Base-by-base conservation (phyloP, 2,888 invertebrate genomes). In the Exephanes ischioxanthus region DNA sequence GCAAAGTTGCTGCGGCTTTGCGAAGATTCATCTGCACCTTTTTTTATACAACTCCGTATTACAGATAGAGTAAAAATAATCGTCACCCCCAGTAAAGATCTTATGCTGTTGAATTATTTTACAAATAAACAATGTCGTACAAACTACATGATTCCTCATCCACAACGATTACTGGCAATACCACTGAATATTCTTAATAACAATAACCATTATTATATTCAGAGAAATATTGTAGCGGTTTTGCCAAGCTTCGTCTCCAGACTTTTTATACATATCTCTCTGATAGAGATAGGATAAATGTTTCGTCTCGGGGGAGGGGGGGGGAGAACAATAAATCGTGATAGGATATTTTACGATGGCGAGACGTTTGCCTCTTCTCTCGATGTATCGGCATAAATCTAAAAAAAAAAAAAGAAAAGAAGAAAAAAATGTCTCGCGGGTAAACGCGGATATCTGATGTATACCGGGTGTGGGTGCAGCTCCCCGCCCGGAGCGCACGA, bases 381-480 rank as follows among this genome's bases (percentile, higher is more conserved):
- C 79, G 76, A 80, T 45, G 80, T 87, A 87, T 88, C 83, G 91
- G 90, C 89, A 91, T 92, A 92, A 92, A 91, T 92, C 91, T 90
- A 77, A 80, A 80, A 53, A 19, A 53, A 53, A 53, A 53, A 2
- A 26, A 55, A 11, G n/a, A 55, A 0, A 22, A 55, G 19, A 26
- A 48, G 0, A 16, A 51, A 53, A 53, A 14, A 30, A 61, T 11
- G 77, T 84, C 84, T 67, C 84, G 58, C 55, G 51, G 84, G 84
- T 76, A 66, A 63, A 72, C 70, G 30, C 26, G 77, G 76, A 81
- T 84, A 81, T 80, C 80, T 80, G 67, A 81, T 81, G 84, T 80
- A 71, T 79, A 67, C 48, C 22, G 26, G 45, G 76, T 80, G 80
- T 66, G 48, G 71, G 58, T 80, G 84, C 68, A 73, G 61, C 67